Evolutionary conservation across 1,140 invertebrate genomes (phyloP).

Genomic region (Sarcophaga peregrina): DNA sequence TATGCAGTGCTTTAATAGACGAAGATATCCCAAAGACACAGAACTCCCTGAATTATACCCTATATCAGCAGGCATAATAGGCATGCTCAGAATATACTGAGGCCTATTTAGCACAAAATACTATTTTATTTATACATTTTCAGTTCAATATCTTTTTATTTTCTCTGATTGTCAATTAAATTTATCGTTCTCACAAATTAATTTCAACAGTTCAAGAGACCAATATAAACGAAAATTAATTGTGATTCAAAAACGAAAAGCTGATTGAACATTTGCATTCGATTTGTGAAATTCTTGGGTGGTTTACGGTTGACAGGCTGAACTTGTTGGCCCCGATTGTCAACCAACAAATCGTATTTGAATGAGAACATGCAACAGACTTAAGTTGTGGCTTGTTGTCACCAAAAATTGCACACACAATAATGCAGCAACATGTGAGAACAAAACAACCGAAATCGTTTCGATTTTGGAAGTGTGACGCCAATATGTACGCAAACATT

Average conservation of each 20-base stretch:
- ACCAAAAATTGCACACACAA: background rate
- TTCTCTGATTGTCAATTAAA: no score
- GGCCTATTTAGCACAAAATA: no score
- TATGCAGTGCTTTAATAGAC: no score
- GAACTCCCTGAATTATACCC: no score
- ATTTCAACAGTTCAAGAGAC: no score
- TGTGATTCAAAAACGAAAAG: background rate
- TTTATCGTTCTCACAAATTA: no score
- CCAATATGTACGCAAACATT: background rate
- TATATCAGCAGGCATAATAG: no score
- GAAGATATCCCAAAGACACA: no score
- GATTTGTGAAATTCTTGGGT: slow-evolving; percentile 14
- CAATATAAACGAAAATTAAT: background rate
- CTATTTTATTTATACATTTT: no score
- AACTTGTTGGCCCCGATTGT: background rate
- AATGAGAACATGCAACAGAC: background rate
- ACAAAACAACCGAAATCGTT: background rate
- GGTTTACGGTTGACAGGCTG: background rate
- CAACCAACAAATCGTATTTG: background rate
- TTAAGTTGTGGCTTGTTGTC: slow-evolving; percentile 8
- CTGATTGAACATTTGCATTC: background rate
- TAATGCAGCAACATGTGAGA: no score
- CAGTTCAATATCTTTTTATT: no score
- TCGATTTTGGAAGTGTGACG: background rate
- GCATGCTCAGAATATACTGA: no score